phyloP scores from a whole-genome alignment of 2,797 vertebrate species.

The Schizothorax lantsangensis region DNA sequence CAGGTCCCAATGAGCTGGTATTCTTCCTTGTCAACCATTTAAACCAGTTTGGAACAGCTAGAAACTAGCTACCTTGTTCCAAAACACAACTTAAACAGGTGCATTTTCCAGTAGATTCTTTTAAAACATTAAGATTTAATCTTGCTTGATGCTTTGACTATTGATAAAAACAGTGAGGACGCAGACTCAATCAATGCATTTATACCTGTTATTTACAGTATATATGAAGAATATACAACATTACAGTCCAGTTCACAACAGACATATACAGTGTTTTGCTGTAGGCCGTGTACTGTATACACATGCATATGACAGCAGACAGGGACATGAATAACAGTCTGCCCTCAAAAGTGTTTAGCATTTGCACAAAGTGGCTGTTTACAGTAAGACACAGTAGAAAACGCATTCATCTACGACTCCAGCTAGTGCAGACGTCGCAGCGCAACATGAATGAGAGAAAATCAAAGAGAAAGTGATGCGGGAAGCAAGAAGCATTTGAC shows the following conservation, averaged over 20 bases:
- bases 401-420: slow-evolving; percentile 22
- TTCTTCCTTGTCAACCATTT: background rate
- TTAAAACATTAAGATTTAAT: background rate
- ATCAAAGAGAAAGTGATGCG: slow-evolving; percentile 25
- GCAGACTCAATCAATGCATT: slow-evolving; percentile 58
- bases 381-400: slow-evolving; percentile 43
- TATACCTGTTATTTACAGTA: slow-evolving; percentile 69
- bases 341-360: slow-evolving; percentile 51
- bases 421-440: slow-evolving; percentile 27
- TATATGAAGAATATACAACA: slow-evolving; percentile 60
- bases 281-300: slow-evolving; percentile 64
- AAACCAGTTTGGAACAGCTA: slow-evolving; percentile 51
- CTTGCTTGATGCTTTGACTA: background rate
- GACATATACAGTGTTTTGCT: slow-evolving; percentile 52
- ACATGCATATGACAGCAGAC: slow-evolving; percentile 71
- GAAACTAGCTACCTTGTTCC: background rate
- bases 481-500: slow-evolving; percentile 69
- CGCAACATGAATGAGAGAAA: slow-evolving; percentile 27
- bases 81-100: background rate
- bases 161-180: slow-evolving; percentile 6
- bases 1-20: background rate
- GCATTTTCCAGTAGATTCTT: background rate
- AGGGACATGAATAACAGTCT: slow-evolving; percentile 70
- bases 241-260: slow-evolving; percentile 62
- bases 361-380: slow-evolving; percentile 51